phyloP scores from a whole-genome alignment of 1,140 invertebrate genomes.

The Caerostris extrusa region DNA sequence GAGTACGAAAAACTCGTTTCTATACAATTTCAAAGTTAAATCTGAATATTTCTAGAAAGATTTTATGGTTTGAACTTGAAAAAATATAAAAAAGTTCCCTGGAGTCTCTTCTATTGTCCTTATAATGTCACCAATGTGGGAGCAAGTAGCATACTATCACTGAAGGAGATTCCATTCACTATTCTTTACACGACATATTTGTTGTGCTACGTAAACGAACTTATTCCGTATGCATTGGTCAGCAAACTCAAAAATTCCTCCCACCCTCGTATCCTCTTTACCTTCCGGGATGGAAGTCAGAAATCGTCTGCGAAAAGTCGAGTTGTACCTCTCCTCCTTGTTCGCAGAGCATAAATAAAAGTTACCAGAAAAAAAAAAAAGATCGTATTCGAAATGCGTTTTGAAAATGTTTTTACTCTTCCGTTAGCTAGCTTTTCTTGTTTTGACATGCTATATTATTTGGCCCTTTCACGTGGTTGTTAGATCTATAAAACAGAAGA shows the following conservation, averaged over 20 bases:
- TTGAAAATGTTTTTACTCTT: conserved; percentile 24
- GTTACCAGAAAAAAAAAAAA: not conserved
- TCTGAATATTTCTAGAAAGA: too few relatives aligned
- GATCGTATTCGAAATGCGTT: not conserved
- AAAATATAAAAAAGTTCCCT: not conserved
- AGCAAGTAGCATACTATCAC: not conserved
- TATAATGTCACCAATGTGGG: not conserved
- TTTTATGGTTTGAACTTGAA: too few relatives aligned
- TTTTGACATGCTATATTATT: not conserved
- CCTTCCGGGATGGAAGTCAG: not conserved
- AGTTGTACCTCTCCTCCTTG: not conserved
- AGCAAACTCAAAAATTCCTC: not conserved
- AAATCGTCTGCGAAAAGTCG: not conserved
- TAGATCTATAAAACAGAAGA: not conserved
- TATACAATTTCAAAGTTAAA: too few relatives aligned
- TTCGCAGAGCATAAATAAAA: not conserved
- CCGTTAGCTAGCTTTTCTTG: not conserved
- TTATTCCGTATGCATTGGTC: not conserved
- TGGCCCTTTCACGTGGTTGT: not conserved
- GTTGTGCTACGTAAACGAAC: not conserved
- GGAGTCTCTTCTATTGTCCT: not conserved
- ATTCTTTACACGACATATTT: not conserved
- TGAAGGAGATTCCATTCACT: not conserved
- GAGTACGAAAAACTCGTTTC: too few relatives aligned
- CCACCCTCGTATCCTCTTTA: not conserved